phyloP scores from a whole-genome alignment of 2,113 vertebrate species.

The Chrysemys picta region DNA sequence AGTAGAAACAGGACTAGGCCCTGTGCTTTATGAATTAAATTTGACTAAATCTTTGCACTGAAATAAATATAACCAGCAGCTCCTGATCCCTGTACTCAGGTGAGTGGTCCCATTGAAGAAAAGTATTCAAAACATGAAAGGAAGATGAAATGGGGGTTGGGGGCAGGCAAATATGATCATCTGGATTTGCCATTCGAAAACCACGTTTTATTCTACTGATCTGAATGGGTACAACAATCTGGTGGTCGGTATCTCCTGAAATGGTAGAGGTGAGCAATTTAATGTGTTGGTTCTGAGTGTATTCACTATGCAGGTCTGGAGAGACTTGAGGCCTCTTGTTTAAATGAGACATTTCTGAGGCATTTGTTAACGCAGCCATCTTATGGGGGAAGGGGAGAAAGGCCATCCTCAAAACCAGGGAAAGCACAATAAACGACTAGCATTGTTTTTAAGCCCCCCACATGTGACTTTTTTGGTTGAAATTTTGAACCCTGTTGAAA shows the following conservation, averaged over 20 bases:
- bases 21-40: background rate
- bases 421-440: background rate
- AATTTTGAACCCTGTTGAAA: background rate
- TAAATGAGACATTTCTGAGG: background rate
- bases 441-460: background rate
- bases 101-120: accelerated
- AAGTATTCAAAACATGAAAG: background rate
- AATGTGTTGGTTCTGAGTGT: accelerated
- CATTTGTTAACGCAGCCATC: background rate
- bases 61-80: background rate
- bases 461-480: background rate
- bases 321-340: accelerated
- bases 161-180: accelerated
- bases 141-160: accelerated
- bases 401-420: background rate
- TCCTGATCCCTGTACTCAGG: accelerated
- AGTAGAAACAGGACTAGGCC: background rate
- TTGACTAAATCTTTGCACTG: accelerated
- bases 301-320: accelerated
- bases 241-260: background rate
- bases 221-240: accelerated
- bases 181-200: accelerated
- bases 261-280: accelerated
- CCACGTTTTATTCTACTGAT: background rate
- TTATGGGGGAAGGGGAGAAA: background rate